A percentile compares a stretch with the other conserved stretches of the same genome.
These are phyloP conservation scores for Isotomurus palustris DNA, from an alignment of 2,888 invertebrate genomes.

Conservation along the genomic window DNA sequence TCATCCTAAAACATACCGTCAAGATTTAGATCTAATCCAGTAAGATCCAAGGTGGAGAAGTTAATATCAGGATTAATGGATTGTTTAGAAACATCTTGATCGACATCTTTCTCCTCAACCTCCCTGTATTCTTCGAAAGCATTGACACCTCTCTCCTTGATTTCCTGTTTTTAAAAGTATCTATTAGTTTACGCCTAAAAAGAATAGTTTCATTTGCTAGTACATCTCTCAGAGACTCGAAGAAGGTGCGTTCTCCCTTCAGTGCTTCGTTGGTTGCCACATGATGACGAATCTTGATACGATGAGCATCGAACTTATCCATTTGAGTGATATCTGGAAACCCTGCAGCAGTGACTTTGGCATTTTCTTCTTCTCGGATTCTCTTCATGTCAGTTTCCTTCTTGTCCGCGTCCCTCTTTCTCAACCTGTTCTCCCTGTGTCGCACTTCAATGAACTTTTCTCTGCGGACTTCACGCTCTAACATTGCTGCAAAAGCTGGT, in stretches of 20 bases:
- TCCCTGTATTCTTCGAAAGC: background rate
- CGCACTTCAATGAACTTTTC: constrained; percentile 36
- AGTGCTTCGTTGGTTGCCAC: background rate
- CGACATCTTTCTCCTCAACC: background rate
- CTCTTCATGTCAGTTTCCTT: constrained; percentile 2
- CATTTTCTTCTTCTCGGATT: constrained; percentile 2
- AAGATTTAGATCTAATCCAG: background rate
- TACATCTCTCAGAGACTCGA: too few relatives aligned
- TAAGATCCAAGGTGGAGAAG: background rate
- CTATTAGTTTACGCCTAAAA: too few relatives aligned
- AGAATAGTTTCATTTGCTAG: too few relatives aligned
- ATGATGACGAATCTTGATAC: constrained; percentile 1
- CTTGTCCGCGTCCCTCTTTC: constrained; percentile 24
- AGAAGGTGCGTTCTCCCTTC: background rate
- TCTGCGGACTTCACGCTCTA: constrained; percentile 35
- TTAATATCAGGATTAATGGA: too few relatives aligned
- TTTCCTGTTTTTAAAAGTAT: background rate
- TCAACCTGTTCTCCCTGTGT: constrained; percentile 17
- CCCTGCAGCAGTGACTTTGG: background rate
- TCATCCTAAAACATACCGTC: background rate
- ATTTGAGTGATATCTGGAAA: background rate
- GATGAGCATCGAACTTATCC: background rate
- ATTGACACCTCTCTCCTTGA: background rate
- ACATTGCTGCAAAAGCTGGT: constrained; percentile 29
- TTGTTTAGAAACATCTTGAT: background rate